Evolutionary conservation across 1,140 invertebrate species (phyloP), one percentile per base, ranked within the genome.

Genomic region (Manduca sexta): DNA sequence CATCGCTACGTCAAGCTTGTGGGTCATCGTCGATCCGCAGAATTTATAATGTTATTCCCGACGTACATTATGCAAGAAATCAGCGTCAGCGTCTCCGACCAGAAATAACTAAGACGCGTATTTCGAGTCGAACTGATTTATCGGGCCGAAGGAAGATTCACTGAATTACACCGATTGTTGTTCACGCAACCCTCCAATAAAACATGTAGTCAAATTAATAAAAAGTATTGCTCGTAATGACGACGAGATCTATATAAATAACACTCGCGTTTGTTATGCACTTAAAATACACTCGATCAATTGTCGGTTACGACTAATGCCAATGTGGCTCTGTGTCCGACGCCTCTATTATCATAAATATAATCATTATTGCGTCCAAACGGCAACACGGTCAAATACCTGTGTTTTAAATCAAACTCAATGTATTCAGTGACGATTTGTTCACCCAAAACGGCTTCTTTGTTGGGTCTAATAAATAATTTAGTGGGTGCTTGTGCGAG

Each of bases 321-420:
- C 58, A 66, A 69, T 69, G 56, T 63, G 64, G 48, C 35, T 39
- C 37, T 37, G 52, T 40, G 46, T 56, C 49, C 50, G 60, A 52
- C 56, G 60, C 54, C 56, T 69, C 60, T 70, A 68, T 69, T 56
- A 57, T 49, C 56, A 54, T 66, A 65, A 71, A 69, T 73, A 69
- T 58, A 62, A 49, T 72, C 56, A 69, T 81, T 72, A 69, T 65
- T 58, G 54, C 46, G 49, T 45, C 37, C 57, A 49, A 61, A 54
- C 49, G 49, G 62, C 58, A 63, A 66, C 42, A 69, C 70, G 73
- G 72, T 77, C 74, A 76, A 74, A 70, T 77, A 76, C 70, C 70
- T 79, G 64, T 52, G 53, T 61, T 76, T 69, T 62, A 66, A 74
- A 82, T 74, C 64, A 70, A 64, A 68, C 60, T 44, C 60, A 64